Evolutionary conservation across 2,113 vertebrate genomes (phyloP), one percentile per base, ranked within the genome.

Genomic region (Tricholaema leucomelas): DNA sequence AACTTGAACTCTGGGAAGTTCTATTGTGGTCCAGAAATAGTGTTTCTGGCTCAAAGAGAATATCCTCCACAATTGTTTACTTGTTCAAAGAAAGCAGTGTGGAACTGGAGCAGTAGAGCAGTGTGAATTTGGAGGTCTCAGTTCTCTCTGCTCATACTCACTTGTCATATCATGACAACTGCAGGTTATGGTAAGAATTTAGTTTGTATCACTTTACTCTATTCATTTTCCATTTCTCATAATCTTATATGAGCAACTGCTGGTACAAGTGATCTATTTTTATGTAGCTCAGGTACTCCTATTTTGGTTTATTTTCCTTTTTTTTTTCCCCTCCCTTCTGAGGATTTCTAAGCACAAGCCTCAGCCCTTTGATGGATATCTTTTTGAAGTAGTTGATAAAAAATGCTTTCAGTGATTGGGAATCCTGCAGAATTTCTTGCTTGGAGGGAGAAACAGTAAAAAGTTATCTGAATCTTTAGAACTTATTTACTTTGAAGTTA

Each of bases 331-430:
- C 11, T 63, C 8, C 33, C 19, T 40, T 88, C 21, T 84, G 36
- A 66, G 40, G 24, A 28, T 56, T 77, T 72, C 36, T 28, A 69
- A 42, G 50, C 58, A 56, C 10, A 82, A 63, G 4, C 8, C 44
- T 83, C 69, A 58, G 33, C 38, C 14, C 35, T 90, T 90, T 87
- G 59, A 87, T 30, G 40, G 24, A 5, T 65, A n/a, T 21, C 67
- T 78, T 74, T 91, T 55, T 82, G 66, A 91, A 79, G 48, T 31
- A 42, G 30, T 56, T 80, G 50, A 76, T 91, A 82, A 72, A 93
- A 82, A 81, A 66, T 59, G 4, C 27, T 52, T 60, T 73, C 73
- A 24, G 46, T 80, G 58, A 59, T 71, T 59, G 42, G 27, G 15
- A 91, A 66, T 79, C 58, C 56, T 63, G 28, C 8, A 74, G 72